phyloP scores from a whole-genome alignment of 2,888 invertebrate species.

The Agonopterix heracliana region DNA sequence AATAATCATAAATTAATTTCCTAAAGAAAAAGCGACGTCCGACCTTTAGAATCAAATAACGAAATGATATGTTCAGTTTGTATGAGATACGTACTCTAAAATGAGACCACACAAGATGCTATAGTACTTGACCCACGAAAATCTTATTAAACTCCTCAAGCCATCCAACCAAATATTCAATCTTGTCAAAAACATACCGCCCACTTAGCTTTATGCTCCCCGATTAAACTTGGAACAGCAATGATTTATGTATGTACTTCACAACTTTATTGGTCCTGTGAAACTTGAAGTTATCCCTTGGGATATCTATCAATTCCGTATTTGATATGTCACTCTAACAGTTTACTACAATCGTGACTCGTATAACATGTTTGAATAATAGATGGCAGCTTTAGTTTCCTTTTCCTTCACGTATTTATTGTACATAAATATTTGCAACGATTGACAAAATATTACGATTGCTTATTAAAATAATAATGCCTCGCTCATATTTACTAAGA shows the following conservation, averaged over 20 bases:
- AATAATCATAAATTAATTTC: no score
- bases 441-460: no score
- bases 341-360: conserved; percentile 23
- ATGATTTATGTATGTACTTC: conserved; percentile 41
- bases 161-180: conserved; percentile 16
- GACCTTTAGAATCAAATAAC: no score
- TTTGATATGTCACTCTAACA: conserved; percentile 27
- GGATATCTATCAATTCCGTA: conserved; percentile 24
- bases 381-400: not conserved
- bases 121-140: conserved; percentile 1
- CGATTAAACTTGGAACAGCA: conserved; percentile 33
- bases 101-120: not conserved
- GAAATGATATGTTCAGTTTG: no score
- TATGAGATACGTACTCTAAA: no score
- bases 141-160: conserved; percentile 10
- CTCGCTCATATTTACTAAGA: no score
- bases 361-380: conserved; percentile 3
- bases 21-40: no score
- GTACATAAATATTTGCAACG: no score
- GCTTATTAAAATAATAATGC: no score
- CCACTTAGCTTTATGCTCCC: conserved; percentile 19
- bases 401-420: no score
- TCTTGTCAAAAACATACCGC: conserved; percentile 20
- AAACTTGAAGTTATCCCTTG: conserved; percentile 30
- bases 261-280: conserved; percentile 40